Base-by-base conservation (phyloP, 1,140 invertebrate species). In the Procambarus virginalis region DNA sequence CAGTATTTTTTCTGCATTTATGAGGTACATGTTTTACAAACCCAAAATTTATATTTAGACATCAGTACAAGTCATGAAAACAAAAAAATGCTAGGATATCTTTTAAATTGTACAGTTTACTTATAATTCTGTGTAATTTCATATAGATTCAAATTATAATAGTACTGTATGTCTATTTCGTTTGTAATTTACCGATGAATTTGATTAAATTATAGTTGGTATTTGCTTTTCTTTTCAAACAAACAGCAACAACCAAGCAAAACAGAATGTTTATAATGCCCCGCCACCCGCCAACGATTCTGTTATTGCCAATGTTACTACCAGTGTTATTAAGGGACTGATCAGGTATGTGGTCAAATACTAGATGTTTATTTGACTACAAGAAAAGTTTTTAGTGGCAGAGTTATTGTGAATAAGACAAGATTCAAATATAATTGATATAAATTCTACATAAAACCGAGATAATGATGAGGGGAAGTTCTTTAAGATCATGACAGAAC, bases 261-360 rank as follows among this genome's bases (percentile, higher is more conserved):
- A 85, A 34, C 60, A 85, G 55, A 75, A 77, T 46, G 84, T 85
- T 20, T 34, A 73, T 2, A 20, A 48, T 82, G 58, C 73, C 6
- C 73, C 84, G 4, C 73, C 84, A 10, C 84, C 83, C 4, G 68
- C 84, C 73, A 46, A 34, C 22, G 64, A 85, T 51, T 58, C 60
- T 55, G 12, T 77, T 9, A 77, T 85, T 20, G 84, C 48, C 49
- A 85, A 85, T 14, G 84, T 85, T 46, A 70, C 70, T 22, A 85
- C 84, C 20, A 85, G 46, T 77, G 84, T 85, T 45, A 77, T 85
- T 20, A 85, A 78, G 22, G 84, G 73, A 3, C 45, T 85, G 1
- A 20, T 85, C 70, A 85, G 84, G 84, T 85, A 49, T 17, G 51
- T 22, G 48, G n/a, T 22, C 10, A 8, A n/a, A 55, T 20, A 55